Evolutionary conservation across 1,140 invertebrate species (phyloP).

Genomic region (Steinernema feltiae): DNA sequence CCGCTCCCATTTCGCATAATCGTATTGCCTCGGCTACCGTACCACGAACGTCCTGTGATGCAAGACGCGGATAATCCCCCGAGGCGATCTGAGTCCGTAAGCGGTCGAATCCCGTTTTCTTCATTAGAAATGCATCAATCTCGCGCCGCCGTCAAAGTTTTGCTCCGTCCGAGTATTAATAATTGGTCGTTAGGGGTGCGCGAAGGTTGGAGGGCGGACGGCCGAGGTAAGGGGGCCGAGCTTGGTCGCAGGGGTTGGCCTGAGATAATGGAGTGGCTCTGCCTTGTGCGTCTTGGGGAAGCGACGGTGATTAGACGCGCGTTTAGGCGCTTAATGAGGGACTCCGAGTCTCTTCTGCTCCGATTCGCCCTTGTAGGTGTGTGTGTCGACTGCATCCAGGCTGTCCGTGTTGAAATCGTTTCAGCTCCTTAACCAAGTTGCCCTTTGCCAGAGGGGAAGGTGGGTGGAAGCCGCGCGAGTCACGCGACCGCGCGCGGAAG

Average conservation of each 20-base stretch:
- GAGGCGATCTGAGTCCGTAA: background rate
- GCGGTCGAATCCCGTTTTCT: background rate
- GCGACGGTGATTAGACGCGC: background rate
- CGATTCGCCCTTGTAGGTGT: too few relatives aligned
- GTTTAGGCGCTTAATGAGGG: background rate
- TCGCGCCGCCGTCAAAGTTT: background rate
- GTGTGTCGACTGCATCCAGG: background rate
- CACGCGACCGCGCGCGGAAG: constrained; percentile 1
- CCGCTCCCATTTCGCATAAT: background rate
- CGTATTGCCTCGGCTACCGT: background rate
- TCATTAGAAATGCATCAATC: background rate
- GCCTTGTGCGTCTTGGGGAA: background rate
- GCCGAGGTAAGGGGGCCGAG: background rate
- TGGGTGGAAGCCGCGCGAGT: constrained; percentile 3
- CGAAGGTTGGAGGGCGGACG: background rate
- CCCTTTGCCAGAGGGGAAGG: background rate
- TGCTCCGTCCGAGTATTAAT: background rate
- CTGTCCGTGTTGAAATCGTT: background rate
- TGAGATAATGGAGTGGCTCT: background rate
- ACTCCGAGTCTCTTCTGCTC: too few relatives aligned
- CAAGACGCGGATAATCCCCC: background rate
- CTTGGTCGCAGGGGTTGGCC: constrained; percentile 2
- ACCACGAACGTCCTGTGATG: background rate
- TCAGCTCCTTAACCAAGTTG: background rate
- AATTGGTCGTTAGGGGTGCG: background rate